phyloP scores from a whole-genome alignment of 2,888 invertebrate genomes.

The Mylabris sibirica region DNA sequence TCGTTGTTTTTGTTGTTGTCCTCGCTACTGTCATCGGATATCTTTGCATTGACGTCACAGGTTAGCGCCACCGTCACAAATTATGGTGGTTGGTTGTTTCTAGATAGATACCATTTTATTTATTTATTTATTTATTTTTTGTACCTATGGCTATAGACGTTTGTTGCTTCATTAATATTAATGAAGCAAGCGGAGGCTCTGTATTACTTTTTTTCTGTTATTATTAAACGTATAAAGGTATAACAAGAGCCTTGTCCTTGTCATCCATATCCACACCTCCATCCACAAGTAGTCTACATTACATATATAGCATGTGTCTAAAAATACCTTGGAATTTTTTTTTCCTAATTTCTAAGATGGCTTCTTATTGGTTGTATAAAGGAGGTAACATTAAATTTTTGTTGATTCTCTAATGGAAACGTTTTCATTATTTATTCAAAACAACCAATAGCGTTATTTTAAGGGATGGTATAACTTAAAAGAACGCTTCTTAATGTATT shows the following conservation, averaged over 20 bases:
- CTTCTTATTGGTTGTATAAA: neutral
- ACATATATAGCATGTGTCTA: neutral
- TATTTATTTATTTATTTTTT: slow-evolving; percentile 5
- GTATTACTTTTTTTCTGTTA: neutral
- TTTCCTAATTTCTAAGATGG: neutral
- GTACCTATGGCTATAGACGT: neutral
- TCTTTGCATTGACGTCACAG: neutral
- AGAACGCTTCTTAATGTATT: neutral
- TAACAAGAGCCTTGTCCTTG: slow-evolving; percentile 46
- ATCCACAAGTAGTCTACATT: slow-evolving; percentile 5
- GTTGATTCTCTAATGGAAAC: neutral
- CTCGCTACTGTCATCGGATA: neutral
- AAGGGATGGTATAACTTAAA: neutral
- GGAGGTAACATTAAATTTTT: neutral
- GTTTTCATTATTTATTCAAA: neutral
- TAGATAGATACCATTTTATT: slow-evolving; percentile 32
- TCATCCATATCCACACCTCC: slow-evolving; percentile 40
- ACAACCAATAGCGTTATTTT: neutral
- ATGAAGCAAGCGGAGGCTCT: slow-evolving; percentile 40
- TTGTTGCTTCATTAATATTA: slow-evolving; percentile 39
- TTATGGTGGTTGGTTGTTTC: neutral
- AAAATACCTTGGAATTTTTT: slow-evolving; percentile 1
- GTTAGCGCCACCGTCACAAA: neutral
- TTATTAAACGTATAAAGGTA: neutral
- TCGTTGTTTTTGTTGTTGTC: neutral